These are phyloP conservation scores for Acanthiza pusilla DNA, from an alignment of 2,797 vertebrate genomes.

Conservation along the genomic window DNA sequence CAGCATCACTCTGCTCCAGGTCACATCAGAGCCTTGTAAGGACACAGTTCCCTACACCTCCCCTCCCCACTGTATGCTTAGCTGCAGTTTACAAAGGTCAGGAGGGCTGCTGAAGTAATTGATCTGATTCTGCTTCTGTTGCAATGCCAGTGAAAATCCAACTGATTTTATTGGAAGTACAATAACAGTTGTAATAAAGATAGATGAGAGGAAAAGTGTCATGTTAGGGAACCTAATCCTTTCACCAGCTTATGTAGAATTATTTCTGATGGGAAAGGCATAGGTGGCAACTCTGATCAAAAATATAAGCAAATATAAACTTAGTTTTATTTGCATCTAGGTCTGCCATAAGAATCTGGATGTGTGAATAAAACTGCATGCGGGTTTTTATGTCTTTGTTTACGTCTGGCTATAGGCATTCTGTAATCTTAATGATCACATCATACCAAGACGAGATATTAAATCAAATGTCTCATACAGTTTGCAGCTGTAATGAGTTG, in stretches of 20 bases:
- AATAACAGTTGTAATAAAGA: not conserved
- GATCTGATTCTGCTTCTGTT: not conserved
- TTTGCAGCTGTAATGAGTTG: not conserved
- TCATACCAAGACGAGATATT: not conserved
- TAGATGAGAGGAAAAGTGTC: not conserved
- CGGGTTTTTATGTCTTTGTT: not conserved
- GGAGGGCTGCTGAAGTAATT: not conserved
- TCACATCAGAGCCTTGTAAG: not conserved
- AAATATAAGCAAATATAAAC: not conserved
- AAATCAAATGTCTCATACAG: not conserved
- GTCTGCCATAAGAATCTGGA: not conserved
- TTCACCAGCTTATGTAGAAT: not conserved
- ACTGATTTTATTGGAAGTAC: not conserved
- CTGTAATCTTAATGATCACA: not conserved
- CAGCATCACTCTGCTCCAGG: not conserved
- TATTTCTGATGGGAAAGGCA: not conserved
- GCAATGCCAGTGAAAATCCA: not conserved
- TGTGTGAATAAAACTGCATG: not conserved
- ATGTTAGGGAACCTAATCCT: not conserved
- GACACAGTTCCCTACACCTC: not conserved
- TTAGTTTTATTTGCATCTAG: not conserved
- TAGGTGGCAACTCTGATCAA: not conserved
- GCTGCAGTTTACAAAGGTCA: not conserved
- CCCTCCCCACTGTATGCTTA: not conserved
- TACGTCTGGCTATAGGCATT: not conserved